Evolutionary conservation across 2,113 vertebrate genomes (phyloP), one percentile per base, ranked within the genome.

Genomic region (Centropristis striata): DNA sequence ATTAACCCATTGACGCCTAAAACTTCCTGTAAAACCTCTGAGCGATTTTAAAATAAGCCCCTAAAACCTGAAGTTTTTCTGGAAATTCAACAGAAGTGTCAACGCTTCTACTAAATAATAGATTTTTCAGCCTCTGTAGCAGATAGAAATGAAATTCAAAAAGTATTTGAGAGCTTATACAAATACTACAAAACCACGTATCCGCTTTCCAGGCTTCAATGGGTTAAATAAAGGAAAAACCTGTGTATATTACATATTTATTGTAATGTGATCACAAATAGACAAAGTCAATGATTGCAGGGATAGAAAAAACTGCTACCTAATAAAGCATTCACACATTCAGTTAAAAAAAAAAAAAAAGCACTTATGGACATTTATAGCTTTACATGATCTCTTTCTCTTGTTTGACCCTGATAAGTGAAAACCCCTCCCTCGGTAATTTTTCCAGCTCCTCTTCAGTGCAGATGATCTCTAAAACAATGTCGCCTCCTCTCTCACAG

Each of bases 181-280:
- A n/a, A n/a, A n/a, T n/a, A n/a, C n/a, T n/a, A n/a, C n/a, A n/a
- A n/a, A n/a, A n/a, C n/a, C n/a, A n/a, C n/a, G n/a, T n/a, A n/a
- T n/a, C n/a, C n/a, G n/a, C n/a, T n/a, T n/a, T n/a, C n/a, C n/a
- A n/a, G n/a, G n/a, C n/a, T n/a, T n/a, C n/a, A n/a, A n/a, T n/a
- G n/a, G n/a, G n/a, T n/a, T n/a, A 71, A 46, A 69, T 25, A 8
- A 64, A 66, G 5, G n/a, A 53, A 55, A 59, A 68, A 44, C 0
- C n/a, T 63, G 37, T 63, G 37, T 77, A 42, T 41, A 74, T 80
- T 15, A 72, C 71, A 84, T 20, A 72, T 91, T 91, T 91, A 92
- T 91, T 90, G 28, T 18, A 46, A 80, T 47, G 7, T 7, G 32
- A 73, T 46, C 20, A 85, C 44, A 77, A 58, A 74, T 15, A 75